Evolutionary conservation across 2,797 vertebrate species (phyloP), one percentile per base, ranked within the genome.

Genomic region (Acanthornis magna): DNA sequence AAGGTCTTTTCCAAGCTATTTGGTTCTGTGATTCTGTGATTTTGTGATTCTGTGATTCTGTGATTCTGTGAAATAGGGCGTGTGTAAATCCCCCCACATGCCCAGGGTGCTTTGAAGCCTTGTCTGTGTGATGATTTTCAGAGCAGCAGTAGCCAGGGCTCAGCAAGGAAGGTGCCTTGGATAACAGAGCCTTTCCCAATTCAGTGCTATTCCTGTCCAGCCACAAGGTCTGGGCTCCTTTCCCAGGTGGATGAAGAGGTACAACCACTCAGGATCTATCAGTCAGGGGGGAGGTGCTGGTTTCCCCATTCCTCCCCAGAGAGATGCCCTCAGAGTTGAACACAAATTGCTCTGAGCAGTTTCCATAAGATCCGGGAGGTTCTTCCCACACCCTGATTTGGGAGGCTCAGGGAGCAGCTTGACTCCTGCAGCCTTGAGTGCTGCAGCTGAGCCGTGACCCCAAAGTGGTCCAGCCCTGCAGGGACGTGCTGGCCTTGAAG

Each of bases 81-180:
- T 29, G 16, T 29, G 53, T 8, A 27, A 75, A 38, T n/a, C n/a
- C 5, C 7, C 14, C 67, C 18, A 19, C 0, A 0, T 1, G 1
- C 30, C 1, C 1, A 1, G 43, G 47, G 19, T 47, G 21, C 32
- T 63, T 32, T 77, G 54, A 47, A 51, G 32, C 1, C 1, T 14
- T 36, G 30, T 30, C 61, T n/a, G 42, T 16, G 26, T 36, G 55
- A 65, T 26, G 36, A 4, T 79, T 83, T 50, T 63, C 60, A 81
- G 40, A 8, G 43, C 25, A 45, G 42, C 36, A 50, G n/a, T 47
- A 78, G 19, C 7, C 29, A 61, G 30, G 57, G 26, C 23, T 89
- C 36, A 70, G 45, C 20, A 61, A 55, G 26, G 57, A 34, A 72
- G 38, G n/a, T 30, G 51, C 1, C 0, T 48, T 47, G 57, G 20